A percentile compares a stretch with the other conserved stretches of the same genome.
phyloP scores from a whole-genome alignment of 2,113 vertebrate species.

The Leptobrachium leishanense region DNA sequence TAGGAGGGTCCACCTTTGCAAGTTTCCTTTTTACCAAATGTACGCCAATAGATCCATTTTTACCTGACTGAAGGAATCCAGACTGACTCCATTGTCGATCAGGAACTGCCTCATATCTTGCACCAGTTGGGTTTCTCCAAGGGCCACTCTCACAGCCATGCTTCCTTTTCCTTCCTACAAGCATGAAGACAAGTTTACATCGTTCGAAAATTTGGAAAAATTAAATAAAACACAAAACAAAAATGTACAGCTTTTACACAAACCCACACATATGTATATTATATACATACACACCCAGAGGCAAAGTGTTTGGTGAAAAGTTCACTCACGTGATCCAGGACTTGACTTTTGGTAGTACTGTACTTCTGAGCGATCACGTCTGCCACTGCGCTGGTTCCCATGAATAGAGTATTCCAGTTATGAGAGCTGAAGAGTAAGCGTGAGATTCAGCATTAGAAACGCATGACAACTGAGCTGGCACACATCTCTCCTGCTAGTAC shows the following conservation, averaged over 20 bases:
- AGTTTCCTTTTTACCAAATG: no score
- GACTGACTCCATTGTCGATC: conserved; percentile 78
- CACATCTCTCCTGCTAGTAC: no score
- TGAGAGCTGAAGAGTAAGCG: conserved; percentile 74
- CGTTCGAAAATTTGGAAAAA: no score
- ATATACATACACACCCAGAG: not conserved
- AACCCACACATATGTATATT: not conserved
- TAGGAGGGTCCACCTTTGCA: no score
- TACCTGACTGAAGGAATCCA: conserved; percentile 97
- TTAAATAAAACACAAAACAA: no score
- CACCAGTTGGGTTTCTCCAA: conserved; percentile 94
- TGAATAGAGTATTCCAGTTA: conserved; percentile 93
- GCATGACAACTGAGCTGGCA: no score
- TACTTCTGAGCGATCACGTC: conserved; percentile 93
- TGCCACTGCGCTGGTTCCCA: conserved; percentile 89
- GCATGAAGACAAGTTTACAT: not conserved
- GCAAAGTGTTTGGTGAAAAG: not conserved
- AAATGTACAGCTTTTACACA: not conserved
- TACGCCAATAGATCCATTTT: not conserved
- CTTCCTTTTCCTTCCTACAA: conserved; percentile 86
- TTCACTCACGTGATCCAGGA: conserved; percentile 88
- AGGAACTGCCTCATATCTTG: conserved; percentile 92
- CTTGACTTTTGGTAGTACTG: conserved; percentile 90
- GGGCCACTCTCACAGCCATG: conserved; percentile 87
- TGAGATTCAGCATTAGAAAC: no score